Evolutionary conservation across 2,113 vertebrate genomes (phyloP).

Genomic region (Neodontobutis hainanensis): DNA sequence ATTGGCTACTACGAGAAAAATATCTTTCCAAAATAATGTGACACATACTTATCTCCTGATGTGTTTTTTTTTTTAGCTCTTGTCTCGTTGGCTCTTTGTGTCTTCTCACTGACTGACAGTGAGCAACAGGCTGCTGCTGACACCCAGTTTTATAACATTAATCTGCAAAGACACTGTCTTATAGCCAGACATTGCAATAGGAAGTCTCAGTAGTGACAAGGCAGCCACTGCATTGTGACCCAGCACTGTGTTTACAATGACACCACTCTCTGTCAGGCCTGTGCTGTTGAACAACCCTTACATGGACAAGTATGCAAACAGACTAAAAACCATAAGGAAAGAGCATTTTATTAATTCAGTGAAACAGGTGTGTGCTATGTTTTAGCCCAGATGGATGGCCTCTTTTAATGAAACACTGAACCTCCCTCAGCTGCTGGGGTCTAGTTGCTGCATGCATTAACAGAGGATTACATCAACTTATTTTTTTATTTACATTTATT

Average conservation of each 20-base stretch:
- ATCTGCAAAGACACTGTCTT: neutral
- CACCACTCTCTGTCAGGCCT: no score
- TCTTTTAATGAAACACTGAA: neutral
- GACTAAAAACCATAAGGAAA: neutral
- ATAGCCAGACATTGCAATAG: neutral
- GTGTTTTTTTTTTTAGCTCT: constrained; percentile 6
- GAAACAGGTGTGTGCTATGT: neutral
- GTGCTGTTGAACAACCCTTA: no score
- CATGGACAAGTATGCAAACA: neutral
- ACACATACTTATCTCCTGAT: neutral
- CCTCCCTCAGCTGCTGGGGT: neutral
- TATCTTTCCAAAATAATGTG: constrained; percentile 20
- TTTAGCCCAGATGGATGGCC: neutral
- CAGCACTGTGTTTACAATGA: neutral
- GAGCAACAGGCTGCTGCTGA: neutral
- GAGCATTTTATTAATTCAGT: neutral
- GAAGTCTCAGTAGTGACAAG: no score
- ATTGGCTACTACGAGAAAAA: neutral
- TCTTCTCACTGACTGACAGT: constrained; percentile 4
- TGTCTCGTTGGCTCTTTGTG: constrained; percentile 1
- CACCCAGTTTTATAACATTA: constrained; percentile 15
- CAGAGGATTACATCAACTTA: neutral
- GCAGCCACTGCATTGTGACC: no score
- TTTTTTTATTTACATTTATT: no score
- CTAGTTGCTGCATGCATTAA: neutral